phyloP scores from a whole-genome alignment of 2,113 vertebrate species.

The Oenanthe oenanthe region DNA sequence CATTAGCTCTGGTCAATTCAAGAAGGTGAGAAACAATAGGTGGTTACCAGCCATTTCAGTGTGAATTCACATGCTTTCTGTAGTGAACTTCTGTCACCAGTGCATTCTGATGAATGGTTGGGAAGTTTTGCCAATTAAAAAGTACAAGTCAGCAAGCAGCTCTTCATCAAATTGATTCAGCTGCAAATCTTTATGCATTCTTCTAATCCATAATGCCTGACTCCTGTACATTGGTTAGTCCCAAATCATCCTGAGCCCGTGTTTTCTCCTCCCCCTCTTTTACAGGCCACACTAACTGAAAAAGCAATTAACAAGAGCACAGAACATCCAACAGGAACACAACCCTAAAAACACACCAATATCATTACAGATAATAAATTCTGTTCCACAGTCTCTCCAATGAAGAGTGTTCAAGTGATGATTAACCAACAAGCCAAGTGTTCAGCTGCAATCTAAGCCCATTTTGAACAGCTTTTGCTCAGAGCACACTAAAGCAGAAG shows the following conservation, averaged over 20 bases:
- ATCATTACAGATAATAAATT: neutral
- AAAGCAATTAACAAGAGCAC: neutral
- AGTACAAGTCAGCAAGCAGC: neutral
- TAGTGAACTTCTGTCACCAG: neutral
- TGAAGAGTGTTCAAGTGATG: slow-evolving; percentile 33
- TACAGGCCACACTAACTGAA: neutral
- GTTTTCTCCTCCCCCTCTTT: neutral
- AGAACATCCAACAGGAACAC: neutral
- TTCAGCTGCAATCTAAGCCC: slow-evolving; percentile 23
- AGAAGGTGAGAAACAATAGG: neutral
- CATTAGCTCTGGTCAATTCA: neutral
- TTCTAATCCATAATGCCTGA: neutral
- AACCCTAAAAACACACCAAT: neutral
- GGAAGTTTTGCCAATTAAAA: neutral
- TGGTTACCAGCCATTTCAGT: neutral
- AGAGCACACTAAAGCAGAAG: neutral
- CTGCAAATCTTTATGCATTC: neutral
- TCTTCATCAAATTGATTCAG: neutral
- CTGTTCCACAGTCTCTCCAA: neutral
- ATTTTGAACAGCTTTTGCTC: neutral
- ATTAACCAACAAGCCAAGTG: slow-evolving; percentile 22
- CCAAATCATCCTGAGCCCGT: neutral
- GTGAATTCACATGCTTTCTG: neutral
- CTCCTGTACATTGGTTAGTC: neutral
- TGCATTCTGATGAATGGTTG: neutral